Evolutionary conservation across 1,140 invertebrate species (phyloP), one percentile per base, ranked within the genome.

Genomic region (Caerostris darwini): DNA sequence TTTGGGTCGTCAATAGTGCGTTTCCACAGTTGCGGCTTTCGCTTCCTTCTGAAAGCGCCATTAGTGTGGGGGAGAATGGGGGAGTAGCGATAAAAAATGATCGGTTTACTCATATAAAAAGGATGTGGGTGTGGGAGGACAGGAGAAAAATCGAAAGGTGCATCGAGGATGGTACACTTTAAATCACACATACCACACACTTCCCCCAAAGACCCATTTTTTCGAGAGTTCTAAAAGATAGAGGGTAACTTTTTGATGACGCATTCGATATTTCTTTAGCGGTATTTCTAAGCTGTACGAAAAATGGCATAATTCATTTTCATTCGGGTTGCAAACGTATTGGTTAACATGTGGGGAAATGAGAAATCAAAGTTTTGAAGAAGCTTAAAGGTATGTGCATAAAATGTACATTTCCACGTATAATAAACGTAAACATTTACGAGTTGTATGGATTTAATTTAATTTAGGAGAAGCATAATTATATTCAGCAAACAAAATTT

Each of bases 1-100:
- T 77, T 77, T 50, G 3, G 71, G 71, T 77, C 71, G 71, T 77
- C 71, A 77, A 77, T 77, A 77, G 50, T 77, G 53, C 71, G 71
- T 77, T 77, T 77, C 71, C 71, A 77, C 10, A 14, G 12, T 64
- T 7, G 19, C 8, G 19, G 67, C 67, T 7, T 71, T 71, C 71
- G n/a, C 61, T 67, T 67, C n/a, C 34, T 34, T 34, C 50, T 50
- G 71, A 77, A 12, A 77, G 57, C 54, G 54, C 82, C 54, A 85
- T 58, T 56, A 85, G 57, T n/a, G n/a, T 53, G 54, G 3, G 3
- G 82, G 56, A 14, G 12, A n/a, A 2, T 6, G 3, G 34, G 77
- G 12, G 34, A 53, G 54, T 85, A 58, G n/a, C 82, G 57, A 57
- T 85, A 57, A 85, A 85, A 58, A 85, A 85, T 85, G 54, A 85